A percentile compares a stretch with the other conserved stretches of the same genome.
Conservation (phyloP, 2,888 invertebrate genomes). For the Chrysolina oricalcia region DNA sequence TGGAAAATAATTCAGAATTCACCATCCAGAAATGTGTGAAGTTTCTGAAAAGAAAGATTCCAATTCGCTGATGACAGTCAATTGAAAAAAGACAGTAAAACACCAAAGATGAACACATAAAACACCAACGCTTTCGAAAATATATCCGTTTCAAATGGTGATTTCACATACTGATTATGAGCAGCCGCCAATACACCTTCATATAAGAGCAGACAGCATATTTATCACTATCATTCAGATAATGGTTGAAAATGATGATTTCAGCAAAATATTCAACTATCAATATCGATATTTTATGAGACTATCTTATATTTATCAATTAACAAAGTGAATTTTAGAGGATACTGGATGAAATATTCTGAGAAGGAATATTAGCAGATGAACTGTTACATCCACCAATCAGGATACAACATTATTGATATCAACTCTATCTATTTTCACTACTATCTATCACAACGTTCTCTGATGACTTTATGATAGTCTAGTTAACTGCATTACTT, state of each 20-base stretch:
- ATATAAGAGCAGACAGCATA: background rate
- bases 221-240: background rate
- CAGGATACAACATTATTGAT: background rate
- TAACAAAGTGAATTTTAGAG: background rate
- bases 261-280: constrained; percentile 4
- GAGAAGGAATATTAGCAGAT: too few relatives aligned
- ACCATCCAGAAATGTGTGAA: too few relatives aligned
- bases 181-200: background rate
- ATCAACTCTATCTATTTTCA: background rate
- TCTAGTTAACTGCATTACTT: background rate
- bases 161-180: background rate
- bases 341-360: too few relatives aligned
- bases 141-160: background rate
- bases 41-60: too few relatives aligned
- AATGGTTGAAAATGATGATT: background rate
- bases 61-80: background rate
- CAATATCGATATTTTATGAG: constrained; percentile 1
- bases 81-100: background rate
- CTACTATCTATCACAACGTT: background rate
- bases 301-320: constrained; percentile 8
- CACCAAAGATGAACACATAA: background rate
- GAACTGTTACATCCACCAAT: constrained; percentile 1
- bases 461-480: background rate
- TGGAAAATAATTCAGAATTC: too few relatives aligned
- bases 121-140: background rate